Percentiles rank a stretch among this genome's conserved stretches.
Conservation (phyloP, 2,888 invertebrate species). For the Tribolium freemani region DNA sequence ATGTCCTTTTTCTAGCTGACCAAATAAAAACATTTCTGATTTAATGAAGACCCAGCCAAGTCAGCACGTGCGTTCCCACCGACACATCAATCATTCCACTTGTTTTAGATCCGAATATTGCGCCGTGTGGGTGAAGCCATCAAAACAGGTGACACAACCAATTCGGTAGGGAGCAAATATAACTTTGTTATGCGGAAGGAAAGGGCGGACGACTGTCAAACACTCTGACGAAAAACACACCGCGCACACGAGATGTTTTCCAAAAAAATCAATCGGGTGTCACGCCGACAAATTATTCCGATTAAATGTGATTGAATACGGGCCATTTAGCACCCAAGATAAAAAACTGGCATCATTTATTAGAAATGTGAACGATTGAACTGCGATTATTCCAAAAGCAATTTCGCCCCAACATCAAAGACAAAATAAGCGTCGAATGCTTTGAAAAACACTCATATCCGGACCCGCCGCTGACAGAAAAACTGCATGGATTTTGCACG, state of each 20-base stretch:
- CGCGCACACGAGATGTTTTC: too few species aligned
- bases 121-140: neutral
- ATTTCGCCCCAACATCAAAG: neutral
- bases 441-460: neutral
- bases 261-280: too few species aligned
- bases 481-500: neutral
- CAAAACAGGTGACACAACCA: constrained; percentile 19
- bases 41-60: constrained; percentile 47
- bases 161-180: neutral
- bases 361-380: neutral
- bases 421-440: neutral
- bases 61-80: neutral
- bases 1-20: constrained; percentile 50
- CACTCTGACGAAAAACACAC: too few species aligned
- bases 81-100: constrained; percentile 8
- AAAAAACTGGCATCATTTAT: neutral
- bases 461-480: neutral
- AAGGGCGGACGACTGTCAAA: too few species aligned
- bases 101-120: constrained; percentile 1
- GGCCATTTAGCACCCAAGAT: neutral
- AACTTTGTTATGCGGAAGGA: neutral
- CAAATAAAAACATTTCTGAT: constrained; percentile 50
- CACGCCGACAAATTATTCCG: neutral
- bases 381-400: neutral
- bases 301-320: neutral